phyloP scores from a whole-genome alignment of 23 tunicate genomes.

The Ascidia mentula region DNA sequence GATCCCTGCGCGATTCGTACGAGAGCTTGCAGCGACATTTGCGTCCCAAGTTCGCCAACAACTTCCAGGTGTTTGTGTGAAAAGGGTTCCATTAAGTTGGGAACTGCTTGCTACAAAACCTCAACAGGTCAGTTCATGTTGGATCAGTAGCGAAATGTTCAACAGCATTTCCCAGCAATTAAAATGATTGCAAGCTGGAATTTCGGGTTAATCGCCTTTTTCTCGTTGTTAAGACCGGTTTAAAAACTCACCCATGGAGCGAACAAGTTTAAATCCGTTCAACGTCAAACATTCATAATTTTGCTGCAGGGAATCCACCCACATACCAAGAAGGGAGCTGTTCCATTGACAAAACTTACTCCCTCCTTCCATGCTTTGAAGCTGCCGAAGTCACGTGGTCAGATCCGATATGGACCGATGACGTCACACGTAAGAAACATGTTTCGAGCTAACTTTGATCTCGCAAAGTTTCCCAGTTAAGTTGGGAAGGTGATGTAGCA shows the following conservation, averaged over 20 bases:
- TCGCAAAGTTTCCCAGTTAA: no score
- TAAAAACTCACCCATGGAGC: no score
- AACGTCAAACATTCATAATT: neutral
- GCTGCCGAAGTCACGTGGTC: conserved; percentile 33
- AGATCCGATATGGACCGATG: conserved; percentile 46
- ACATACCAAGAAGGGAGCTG: neutral
- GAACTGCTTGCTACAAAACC: conserved; percentile 13
- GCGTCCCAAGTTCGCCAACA: conserved; percentile 31
- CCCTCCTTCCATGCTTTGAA: neutral
- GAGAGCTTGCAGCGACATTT: conserved; percentile 22
- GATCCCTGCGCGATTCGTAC: neutral
- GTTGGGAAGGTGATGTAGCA: no score
- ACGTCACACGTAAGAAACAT: conserved; percentile 39
- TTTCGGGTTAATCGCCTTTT: no score
- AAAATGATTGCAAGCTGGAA: no score
- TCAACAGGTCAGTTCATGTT: neutral
- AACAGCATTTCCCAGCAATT: no score
- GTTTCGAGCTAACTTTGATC: no score
- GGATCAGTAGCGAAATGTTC: no score
- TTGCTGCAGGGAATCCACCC: neutral
- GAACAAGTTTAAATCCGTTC: no score
- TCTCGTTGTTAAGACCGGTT: no score
- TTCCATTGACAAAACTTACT: neutral
- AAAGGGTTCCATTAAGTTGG: conserved; percentile 18
- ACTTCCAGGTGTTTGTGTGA: conserved; percentile 29